These are phyloP conservation scores for Gortyna flavago DNA, from an alignment of 2,888 invertebrate genomes.

Conservation along the genomic window DNA sequence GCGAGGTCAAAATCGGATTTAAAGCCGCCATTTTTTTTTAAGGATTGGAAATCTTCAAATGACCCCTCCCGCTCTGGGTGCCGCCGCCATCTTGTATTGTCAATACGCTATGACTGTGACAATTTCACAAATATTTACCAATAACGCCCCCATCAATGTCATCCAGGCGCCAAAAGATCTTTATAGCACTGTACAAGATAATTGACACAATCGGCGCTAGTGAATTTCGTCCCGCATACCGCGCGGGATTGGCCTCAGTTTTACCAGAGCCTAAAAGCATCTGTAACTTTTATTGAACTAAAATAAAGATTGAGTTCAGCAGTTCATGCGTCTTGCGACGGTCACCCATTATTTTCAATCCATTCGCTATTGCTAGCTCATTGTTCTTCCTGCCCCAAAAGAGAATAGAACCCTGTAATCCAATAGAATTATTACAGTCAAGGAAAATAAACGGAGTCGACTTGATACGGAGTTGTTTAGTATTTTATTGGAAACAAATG, in stretches of 20 bases:
- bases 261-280: background rate
- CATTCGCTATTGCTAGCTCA: conserved; percentile 7
- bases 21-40: background rate
- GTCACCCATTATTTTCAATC: conserved; percentile 37
- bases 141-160: background rate
- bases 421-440: conserved; percentile 28
- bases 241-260: background rate
- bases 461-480: background rate
- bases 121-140: background rate
- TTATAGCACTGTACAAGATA: background rate
- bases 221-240: background rate
- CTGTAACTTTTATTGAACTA: conserved; percentile 21
- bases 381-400: conserved; percentile 17
- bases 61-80: too few relatives aligned
- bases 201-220: background rate
- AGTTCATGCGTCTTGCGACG: conserved; percentile 15
- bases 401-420: conserved; percentile 5
- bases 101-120: background rate
- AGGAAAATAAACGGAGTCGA: conserved; percentile 11
- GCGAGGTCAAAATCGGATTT: background rate
- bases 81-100: background rate
- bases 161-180: background rate
- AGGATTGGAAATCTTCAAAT: too few relatives aligned
- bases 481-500: conserved; percentile 8
- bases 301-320: conserved; percentile 10